Percentiles rank a stretch among this genome's conserved stretches.
These are phyloP conservation scores for Drosophila orosa DNA, from an alignment of 1,140 invertebrate genomes.

Conservation along the genomic window DNA sequence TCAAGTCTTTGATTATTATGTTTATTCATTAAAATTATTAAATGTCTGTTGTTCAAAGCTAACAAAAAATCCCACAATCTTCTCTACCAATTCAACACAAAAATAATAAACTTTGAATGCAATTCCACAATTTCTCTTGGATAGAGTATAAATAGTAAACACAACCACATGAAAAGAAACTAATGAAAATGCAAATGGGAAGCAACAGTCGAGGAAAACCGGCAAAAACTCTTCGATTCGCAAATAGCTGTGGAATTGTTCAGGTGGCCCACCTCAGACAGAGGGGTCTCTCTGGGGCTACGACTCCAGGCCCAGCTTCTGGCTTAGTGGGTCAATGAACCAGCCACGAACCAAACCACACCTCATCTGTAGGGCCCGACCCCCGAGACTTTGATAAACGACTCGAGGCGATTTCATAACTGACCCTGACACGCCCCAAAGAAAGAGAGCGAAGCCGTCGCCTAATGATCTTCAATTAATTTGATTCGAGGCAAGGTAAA, in stretches of 20 bases:
- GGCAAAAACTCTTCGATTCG: slow-evolving; percentile 37
- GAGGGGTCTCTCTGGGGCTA: neutral
- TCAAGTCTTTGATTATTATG: neutral
- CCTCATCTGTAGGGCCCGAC: slow-evolving; percentile 3
- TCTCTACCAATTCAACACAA: neutral
- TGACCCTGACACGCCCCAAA: slow-evolving; percentile 41
- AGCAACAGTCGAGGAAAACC: slow-evolving; percentile 50
- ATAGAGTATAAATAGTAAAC: slow-evolving; percentile 13
- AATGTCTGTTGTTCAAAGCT: neutral
- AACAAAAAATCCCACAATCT: neutral
- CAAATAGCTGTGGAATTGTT: slow-evolving; percentile 63
- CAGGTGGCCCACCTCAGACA: slow-evolving; percentile 38
- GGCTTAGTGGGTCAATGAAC: slow-evolving; percentile 36
- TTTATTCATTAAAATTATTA: neutral
- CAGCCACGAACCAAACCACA: slow-evolving; percentile 15
- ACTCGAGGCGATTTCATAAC: slow-evolving; percentile 28
- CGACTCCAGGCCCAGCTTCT: slow-evolving; percentile 4
- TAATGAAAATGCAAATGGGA: slow-evolving; percentile 68
- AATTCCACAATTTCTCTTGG: neutral
- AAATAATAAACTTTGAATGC: neutral
- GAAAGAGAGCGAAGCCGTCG: slow-evolving; percentile 7
- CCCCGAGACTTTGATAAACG: slow-evolving; percentile 49
- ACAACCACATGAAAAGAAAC: slow-evolving; percentile 32
- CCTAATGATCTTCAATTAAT: slow-evolving; percentile 69
- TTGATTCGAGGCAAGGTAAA: slow-evolving; percentile 33